phyloP scores from a whole-genome alignment of 2,113 vertebrate genomes.

The Mola mola region DNA sequence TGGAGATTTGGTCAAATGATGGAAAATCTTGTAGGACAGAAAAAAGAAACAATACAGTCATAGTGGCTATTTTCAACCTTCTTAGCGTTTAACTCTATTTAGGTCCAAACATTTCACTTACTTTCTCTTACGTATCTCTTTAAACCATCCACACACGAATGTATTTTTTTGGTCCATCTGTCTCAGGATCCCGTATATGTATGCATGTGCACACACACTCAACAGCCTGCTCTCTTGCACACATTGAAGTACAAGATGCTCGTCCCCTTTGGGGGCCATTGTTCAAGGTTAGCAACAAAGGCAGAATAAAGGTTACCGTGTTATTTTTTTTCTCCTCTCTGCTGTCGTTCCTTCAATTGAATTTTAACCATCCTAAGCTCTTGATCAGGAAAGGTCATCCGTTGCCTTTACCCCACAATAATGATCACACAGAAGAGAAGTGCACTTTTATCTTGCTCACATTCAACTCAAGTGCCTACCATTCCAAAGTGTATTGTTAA shows the following conservation, averaged over 20 bases:
- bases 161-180: slow-evolving; percentile 17
- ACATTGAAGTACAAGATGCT: slow-evolving; percentile 46
- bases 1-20: slow-evolving; percentile 18
- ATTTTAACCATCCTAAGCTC: slow-evolving; percentile 75
- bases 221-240: slow-evolving; percentile 23
- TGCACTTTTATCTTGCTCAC: slow-evolving; percentile 32
- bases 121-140: too few species aligned
- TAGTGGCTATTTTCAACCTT: too few species aligned
- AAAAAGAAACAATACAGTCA: too few species aligned
- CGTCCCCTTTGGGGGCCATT: slow-evolving; percentile 56
- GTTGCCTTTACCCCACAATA: slow-evolving; percentile 64
- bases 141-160: too few species aligned
- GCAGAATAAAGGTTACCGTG: slow-evolving; percentile 69
- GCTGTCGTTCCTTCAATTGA: slow-evolving; percentile 70
- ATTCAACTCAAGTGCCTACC: not conserved
- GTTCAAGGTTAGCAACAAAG: slow-evolving; percentile 77
- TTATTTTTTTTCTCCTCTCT: slow-evolving; percentile 53
- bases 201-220: slow-evolving; percentile 11
- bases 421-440: slow-evolving; percentile 61
- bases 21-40: too few species aligned
- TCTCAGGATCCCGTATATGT: not conserved
- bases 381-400: slow-evolving; percentile 73
- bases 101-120: too few species aligned
- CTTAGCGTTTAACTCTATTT: too few species aligned
- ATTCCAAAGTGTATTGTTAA: slow-evolving; percentile 4